These are phyloP conservation scores for Pterophyllum scalare DNA, from an alignment of 2,113 vertebrate genomes.

Conservation along the genomic window DNA sequence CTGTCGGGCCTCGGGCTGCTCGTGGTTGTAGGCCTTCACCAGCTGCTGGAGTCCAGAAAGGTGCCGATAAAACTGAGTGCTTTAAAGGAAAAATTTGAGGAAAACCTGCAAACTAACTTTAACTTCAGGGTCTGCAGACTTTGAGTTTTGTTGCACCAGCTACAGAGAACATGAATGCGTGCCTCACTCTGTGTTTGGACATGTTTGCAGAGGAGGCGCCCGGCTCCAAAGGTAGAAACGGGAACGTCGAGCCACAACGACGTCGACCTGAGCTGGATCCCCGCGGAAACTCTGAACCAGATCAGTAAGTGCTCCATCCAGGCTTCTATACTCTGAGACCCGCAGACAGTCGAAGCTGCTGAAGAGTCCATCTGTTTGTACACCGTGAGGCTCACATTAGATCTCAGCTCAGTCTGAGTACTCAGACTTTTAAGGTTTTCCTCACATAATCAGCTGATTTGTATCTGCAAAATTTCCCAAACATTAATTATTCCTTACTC, in stretches of 20 bases:
- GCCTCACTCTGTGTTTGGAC: not conserved
- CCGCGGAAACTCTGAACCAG: slow-evolving; percentile 97
- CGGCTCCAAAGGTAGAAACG: slow-evolving; percentile 93
- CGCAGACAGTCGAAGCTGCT: not conserved
- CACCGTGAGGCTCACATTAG: not conserved
- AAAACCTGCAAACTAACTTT: not conserved
- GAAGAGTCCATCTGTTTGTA: not conserved
- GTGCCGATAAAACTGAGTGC: slow-evolving; percentile 62
- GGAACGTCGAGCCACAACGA: slow-evolving; percentile 95
- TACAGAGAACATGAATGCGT: too few relatives aligned
- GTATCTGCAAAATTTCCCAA: not conserved
- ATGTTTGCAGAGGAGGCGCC: slow-evolving; percentile 88
- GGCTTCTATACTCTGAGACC: not conserved
- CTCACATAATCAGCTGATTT: slow-evolving; percentile 3
- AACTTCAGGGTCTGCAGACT: not conserved
- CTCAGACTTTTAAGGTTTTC: not conserved
- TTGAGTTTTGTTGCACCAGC: not conserved
- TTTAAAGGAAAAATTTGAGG: too few relatives aligned
- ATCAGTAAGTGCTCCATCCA: slow-evolving; percentile 87
- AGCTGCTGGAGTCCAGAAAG: slow-evolving; percentile 97
- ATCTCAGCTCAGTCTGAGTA: not conserved
- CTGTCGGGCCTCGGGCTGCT: slow-evolving; percentile 93
- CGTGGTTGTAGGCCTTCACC: slow-evolving; percentile 92
- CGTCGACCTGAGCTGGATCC: slow-evolving; percentile 99
- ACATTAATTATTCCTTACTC: fast-evolving